Evolutionary conservation across 2,888 invertebrate genomes (phyloP).

Genomic region (Uloborus plumipes): DNA sequence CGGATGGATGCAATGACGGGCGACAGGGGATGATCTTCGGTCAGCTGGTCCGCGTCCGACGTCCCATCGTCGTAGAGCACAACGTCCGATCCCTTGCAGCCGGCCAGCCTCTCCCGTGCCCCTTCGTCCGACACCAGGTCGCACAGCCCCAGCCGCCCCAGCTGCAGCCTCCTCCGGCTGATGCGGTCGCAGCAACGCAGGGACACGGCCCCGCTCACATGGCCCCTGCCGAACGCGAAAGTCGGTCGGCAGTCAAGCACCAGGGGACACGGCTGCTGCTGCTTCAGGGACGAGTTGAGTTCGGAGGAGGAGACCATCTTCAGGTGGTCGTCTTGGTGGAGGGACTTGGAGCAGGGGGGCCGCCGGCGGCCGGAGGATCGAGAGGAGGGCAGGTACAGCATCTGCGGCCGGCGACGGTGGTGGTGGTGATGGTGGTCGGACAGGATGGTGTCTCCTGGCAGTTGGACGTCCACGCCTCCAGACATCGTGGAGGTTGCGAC

Average conservation of each 20-base stretch:
- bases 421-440: constrained; percentile 23
- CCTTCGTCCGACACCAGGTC: constrained; percentile 79
- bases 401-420: constrained; percentile 35
- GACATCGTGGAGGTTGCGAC: constrained; percentile 55
- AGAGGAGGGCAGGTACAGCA: constrained; percentile 34
- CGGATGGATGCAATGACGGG: constrained; percentile 79
- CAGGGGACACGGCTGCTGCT: constrained; percentile 15
- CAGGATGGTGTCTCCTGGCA: constrained; percentile 47
- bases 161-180: constrained; percentile 78
- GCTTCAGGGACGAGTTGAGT: constrained; percentile 33
- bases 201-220: constrained; percentile 79
- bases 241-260: constrained; percentile 79
- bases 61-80: constrained; percentile 81
- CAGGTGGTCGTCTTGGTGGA: constrained; percentile 6
- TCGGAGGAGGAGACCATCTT: constrained; percentile 46
- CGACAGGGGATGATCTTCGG: constrained; percentile 76
- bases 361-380: constrained; percentile 5
- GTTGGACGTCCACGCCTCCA: constrained; percentile 60
- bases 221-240: constrained; percentile 79
- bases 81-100: constrained; percentile 76
- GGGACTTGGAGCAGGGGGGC: background rate
- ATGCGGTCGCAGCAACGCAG: constrained; percentile 81
- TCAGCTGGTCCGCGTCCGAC: constrained; percentile 76
- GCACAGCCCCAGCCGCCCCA: constrained; percentile 78
- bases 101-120: constrained; percentile 77